Evolutionary conservation across 2,888 invertebrate species (phyloP).

Genomic region (Tenthredo livida): DNA sequence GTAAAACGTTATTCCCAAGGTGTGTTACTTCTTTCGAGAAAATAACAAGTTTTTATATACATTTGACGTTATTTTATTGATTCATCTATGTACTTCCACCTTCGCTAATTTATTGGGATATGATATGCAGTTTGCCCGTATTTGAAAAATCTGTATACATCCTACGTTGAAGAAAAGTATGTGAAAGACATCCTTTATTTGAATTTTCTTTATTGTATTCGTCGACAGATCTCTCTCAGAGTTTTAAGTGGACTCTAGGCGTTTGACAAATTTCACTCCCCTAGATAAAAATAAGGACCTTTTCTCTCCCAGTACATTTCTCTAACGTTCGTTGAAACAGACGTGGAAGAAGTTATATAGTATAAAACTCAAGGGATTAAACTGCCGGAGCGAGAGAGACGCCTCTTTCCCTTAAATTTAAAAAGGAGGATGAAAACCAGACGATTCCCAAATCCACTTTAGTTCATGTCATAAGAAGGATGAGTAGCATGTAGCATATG

Average conservation of each 20-base stretch:
- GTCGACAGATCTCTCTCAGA: background rate
- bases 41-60: too few relatives aligned
- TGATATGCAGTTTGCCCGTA: background rate
- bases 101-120: background rate
- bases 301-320: constrained; percentile 5
- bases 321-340: background rate
- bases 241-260: constrained; percentile 33
- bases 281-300: background rate
- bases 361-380: background rate
- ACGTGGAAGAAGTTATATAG: background rate
- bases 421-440: background rate
- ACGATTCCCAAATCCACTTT: background rate
- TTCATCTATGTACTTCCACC: background rate
- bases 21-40: too few relatives aligned
- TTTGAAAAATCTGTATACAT: background rate
- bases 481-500: background rate
- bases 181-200: background rate
- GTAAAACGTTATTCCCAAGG: too few relatives aligned
- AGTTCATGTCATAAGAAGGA: background rate
- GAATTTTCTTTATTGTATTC: constrained; percentile 14
- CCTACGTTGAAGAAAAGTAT: background rate
- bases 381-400: background rate
- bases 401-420: background rate
- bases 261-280: constrained; percentile 31
- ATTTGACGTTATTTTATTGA: too few relatives aligned